A percentile compares a stretch with the other conserved stretches of the same genome.
These are phyloP conservation scores for Pheosia tremula DNA, from an alignment of 2,888 invertebrate species.

Conservation along the genomic window DNA sequence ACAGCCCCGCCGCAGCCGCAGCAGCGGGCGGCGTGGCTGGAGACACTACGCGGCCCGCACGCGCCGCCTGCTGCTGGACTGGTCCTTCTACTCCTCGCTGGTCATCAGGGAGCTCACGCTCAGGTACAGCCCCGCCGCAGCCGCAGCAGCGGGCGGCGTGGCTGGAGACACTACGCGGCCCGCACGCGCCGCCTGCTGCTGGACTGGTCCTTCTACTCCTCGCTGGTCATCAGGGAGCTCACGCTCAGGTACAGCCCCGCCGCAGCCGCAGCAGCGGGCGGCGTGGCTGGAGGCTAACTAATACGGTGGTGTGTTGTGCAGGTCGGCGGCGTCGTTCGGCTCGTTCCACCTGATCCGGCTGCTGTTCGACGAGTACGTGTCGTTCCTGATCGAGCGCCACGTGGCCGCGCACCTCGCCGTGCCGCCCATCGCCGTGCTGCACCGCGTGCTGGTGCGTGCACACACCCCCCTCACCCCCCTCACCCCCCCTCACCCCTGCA, in stretches of 20 bases:
- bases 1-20: not conserved
- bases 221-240: constrained; percentile 97
- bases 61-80: constrained; percentile 95
- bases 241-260: constrained; percentile 72
- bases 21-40: too few species aligned
- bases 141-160: not conserved
- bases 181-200: constrained; percentile 86
- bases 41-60: constrained; percentile 86
- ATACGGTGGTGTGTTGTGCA: constrained; percentile 25
- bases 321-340: constrained; percentile 98
- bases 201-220: constrained; percentile 98
- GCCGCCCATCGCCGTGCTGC: constrained; percentile 97
- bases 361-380: constrained; percentile 99
- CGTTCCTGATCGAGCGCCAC: constrained; percentile 98
- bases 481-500: too few species aligned
- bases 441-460: constrained; percentile 49
- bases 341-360: constrained; percentile 99
- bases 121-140: not conserved
- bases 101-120: constrained; percentile 93
- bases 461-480: not conserved
- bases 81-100: constrained; percentile 98
- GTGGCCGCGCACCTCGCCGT: constrained; percentile 95
- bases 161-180: not conserved
- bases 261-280: not conserved
- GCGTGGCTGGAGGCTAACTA: not conserved